Base-by-base conservation (phyloP, 1,140 invertebrate species). In the Palaemon carinicauda region DNA sequence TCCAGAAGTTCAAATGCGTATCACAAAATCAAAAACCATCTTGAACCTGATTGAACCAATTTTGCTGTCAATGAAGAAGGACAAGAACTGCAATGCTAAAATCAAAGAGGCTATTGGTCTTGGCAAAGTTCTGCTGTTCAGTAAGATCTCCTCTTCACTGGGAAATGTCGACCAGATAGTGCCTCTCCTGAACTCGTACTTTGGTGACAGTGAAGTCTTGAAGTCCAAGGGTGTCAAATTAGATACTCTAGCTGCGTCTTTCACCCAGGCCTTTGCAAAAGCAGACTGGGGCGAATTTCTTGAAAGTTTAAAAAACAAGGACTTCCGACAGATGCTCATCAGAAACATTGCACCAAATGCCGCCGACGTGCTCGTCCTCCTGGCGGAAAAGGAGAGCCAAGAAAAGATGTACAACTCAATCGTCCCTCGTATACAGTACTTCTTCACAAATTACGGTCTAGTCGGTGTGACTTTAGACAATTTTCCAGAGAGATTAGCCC, bases 401-500 rank as follows among this genome's bases (percentile, higher is more conserved):
- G 41, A 85, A 1, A 31, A n/a, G 7, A 7, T 85, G 17, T 85
- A 79, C 50, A 15, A 85, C 10, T n/a, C 12, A 0, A 56, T 74
- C 17, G 27, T 79, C 2, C 75, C 75, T n/a, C 56, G 24, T 29
- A 31, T 53, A 51, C 74, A 85, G 24, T 15, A 54, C 50, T 53
- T 79, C 56, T 27, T 78, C 56, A 19, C 56, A 17, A 14, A 33
- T 24, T 78, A 77, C 56, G 86, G 86, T 29, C 50, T 87, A 53
- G n/a, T 14, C 1, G 86, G 80, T 1, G 71, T 87, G 27, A 87
- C 79, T 17, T 15, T 87, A 1, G 14, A 87, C 21, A 87, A 82
- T 73, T 87, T 87, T n/a, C 86, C 86, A 12, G 86, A 82, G 54
- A 50, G 41, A 10, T 7, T 82, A n/a, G 80, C 51, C 33, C 74